Evolutionary conservation across 1,140 invertebrate genomes (phyloP).

Genomic region (Palaemon carinicauda): DNA sequence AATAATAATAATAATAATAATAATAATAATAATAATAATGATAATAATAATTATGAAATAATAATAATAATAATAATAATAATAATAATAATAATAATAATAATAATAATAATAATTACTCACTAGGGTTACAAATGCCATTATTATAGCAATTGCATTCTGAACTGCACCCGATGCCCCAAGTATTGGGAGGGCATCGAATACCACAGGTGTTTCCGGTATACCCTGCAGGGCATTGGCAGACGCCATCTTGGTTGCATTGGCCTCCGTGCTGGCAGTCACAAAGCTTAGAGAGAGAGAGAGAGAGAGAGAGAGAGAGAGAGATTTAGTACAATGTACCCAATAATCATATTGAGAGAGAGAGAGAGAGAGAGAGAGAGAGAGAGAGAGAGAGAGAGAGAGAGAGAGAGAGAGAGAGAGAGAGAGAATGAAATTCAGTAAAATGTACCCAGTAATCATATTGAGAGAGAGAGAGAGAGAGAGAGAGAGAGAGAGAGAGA

Average conservation of each 20-base stretch:
- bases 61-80: no score
- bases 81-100: background rate
- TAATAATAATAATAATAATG: no score
- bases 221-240: conserved; percentile 74
- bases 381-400: no score
- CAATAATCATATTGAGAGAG: no score
- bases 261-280: conserved; percentile 71
- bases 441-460: no score
- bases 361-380: background rate
- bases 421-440: no score
- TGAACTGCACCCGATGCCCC: conserved; percentile 58
- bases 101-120: background rate
- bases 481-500: no score
- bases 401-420: no score
- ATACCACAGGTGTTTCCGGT: conserved; percentile 65
- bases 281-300: conserved; percentile 68
- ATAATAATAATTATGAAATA: no score
- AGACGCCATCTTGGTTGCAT: conserved; percentile 72
- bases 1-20: no score
- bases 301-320: background rate
- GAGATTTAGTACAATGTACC: no score
- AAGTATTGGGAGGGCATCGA: conserved; percentile 64
- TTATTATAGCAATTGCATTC: conserved; percentile 60
- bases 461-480: no score
- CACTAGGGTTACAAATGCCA: conserved; percentile 33